Evolutionary conservation across 1,140 invertebrate genomes (phyloP), one percentile per base, ranked within the genome.

Genomic region (Procambarus clarkii): DNA sequence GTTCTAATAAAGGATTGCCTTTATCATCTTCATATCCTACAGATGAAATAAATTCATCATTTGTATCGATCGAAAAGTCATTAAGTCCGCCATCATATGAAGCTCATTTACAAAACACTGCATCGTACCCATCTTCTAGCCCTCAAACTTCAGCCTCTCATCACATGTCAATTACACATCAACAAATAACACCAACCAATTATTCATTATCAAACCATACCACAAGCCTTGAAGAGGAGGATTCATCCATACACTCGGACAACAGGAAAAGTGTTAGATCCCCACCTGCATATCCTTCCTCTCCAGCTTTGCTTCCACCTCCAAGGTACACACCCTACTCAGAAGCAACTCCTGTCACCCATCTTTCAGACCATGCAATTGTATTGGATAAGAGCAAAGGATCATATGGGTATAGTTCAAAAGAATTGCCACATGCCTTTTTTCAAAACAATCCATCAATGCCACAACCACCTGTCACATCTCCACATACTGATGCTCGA

Each of bases 61-160:
- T 54, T 34, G n/a, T 80, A 45, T 82, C 80, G 2, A 21, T 79
- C 50, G 89, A 86, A 85, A 91, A 48, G 24, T 84, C 88, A 45
- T 44, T 85, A 18, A 91, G 71, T 60, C 89, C 89, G 21, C 89
- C 89, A 48, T 91, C 89, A 18, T 91, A 91, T 64, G 89, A 91
- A 34, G 81, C 89, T 24, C 89, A 91, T 46, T 69, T 91, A 21
- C 71, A 91, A 76, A 80, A 84, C 76, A 46, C 74, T 48, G 45
- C 77, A 9, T 64, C 76, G 45, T 86, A 85, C 18, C n/a, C 77
- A 78, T 15, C 82, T 60, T 69, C 89, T 77, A 46, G 34, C 13
- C n/a, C 45, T 60, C 46, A 54, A 2, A 5, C 34, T 46, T 54
- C 58, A 83, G 64, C 24, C 11, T 21, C 78, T 58, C 85, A 87